These are phyloP conservation scores for Fabriciana adippe DNA, from an alignment of 2,888 invertebrate species.

Conservation along the genomic window DNA sequence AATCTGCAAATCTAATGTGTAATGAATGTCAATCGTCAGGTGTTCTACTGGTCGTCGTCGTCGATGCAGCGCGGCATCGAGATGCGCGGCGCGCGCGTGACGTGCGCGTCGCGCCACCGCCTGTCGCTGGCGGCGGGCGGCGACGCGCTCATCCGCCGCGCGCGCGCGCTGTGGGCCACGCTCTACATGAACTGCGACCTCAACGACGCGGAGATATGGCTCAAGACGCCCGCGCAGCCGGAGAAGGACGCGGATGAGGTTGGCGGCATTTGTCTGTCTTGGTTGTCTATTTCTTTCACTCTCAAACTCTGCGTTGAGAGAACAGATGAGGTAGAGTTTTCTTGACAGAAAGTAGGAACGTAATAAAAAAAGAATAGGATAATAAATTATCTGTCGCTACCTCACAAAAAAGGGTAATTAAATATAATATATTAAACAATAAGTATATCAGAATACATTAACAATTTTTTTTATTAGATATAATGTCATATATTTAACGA, in stretches of 20 bases:
- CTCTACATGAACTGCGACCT: slow-evolving; percentile 97
- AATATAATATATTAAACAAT: too few species aligned
- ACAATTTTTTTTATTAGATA: too few species aligned
- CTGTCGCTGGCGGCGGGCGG: slow-evolving; percentile 87
- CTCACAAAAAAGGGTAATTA: too few species aligned
- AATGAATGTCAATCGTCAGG: slow-evolving; percentile 68
- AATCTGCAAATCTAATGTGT: too few species aligned
- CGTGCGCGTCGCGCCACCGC: slow-evolving; percentile 90
- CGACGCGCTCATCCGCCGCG: slow-evolving; percentile 92
- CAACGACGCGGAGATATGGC: slow-evolving; percentile 95
- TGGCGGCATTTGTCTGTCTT: neutral
- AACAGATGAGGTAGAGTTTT: too few species aligned
- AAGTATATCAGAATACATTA: too few species aligned
- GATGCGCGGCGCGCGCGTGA: slow-evolving; percentile 90
- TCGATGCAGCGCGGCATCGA: slow-evolving; percentile 96
- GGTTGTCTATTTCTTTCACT: slow-evolving; percentile 33
- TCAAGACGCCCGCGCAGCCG: slow-evolving; percentile 87
- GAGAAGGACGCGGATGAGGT: slow-evolving; percentile 50
- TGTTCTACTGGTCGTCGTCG: slow-evolving; percentile 99
- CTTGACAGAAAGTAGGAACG: too few species aligned
- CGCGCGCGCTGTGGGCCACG: slow-evolving; percentile 94
- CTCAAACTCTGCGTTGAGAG: too few species aligned
- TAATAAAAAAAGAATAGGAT: too few species aligned
- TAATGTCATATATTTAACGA: too few species aligned
- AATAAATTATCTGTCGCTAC: too few species aligned